phyloP scores from a whole-genome alignment of 2,797 vertebrate genomes.

The Fistularia tabacaria region DNA sequence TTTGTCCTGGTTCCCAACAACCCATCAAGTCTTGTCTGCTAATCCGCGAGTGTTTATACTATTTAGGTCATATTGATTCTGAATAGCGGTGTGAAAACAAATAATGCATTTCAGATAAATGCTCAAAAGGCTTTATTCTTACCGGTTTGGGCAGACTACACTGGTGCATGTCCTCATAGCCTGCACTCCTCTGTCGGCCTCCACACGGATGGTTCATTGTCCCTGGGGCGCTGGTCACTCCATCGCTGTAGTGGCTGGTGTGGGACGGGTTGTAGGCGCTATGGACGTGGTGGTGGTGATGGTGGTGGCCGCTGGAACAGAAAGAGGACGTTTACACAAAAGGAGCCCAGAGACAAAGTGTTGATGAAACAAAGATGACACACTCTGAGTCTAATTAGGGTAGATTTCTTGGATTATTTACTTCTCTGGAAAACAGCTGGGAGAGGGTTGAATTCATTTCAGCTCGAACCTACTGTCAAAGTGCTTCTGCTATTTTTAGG shows the following conservation, averaged over 20 bases:
- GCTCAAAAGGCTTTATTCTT: conserved; percentile 51
- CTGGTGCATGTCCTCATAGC: conserved; percentile 93
- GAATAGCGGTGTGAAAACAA: too few relatives aligned
- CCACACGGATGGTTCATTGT: conserved; percentile 91
- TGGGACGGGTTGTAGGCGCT: conserved; percentile 84
- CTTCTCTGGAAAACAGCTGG: conserved; percentile 19
- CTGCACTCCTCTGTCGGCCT: conserved; percentile 85
- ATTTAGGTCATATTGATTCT: too few relatives aligned
- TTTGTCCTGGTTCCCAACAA: too few relatives aligned
- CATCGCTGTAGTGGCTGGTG: conserved; percentile 88
- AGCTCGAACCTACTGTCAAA: too few relatives aligned
- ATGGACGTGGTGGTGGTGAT: conserved; percentile 74
- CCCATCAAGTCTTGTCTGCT: too few relatives aligned
- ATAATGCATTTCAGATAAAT: too few relatives aligned
- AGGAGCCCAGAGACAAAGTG: background rate
- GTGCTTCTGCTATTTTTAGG: too few relatives aligned
- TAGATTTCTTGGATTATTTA: conserved; percentile 8
- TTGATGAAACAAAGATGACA: too few relatives aligned
- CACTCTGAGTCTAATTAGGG: background rate
- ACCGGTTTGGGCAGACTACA: conserved; percentile 96
- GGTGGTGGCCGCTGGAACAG: conserved; percentile 59
- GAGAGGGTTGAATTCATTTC: conserved; percentile 32
- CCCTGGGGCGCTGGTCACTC: conserved; percentile 96
- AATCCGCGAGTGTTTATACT: too few relatives aligned
- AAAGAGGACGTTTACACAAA: conserved; percentile 1